Evolutionary conservation across 1,140 invertebrate species (phyloP).

Genomic region (Medauroidea extradentata): DNA sequence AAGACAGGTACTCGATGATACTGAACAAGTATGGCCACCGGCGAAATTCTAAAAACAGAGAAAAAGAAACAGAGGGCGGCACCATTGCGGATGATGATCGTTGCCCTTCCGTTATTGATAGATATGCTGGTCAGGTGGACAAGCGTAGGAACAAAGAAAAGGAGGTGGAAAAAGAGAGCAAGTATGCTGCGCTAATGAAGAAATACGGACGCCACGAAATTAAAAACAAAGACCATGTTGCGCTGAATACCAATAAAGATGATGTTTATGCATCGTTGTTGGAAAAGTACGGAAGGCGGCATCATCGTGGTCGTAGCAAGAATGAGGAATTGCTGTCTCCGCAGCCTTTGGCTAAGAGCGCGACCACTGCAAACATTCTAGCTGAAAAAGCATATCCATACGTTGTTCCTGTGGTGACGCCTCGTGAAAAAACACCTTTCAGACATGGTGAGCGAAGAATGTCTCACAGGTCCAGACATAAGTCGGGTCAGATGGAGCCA

Average conservation of each 20-base stretch:
- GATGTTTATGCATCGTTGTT: too few species aligned
- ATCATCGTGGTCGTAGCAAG: too few species aligned
- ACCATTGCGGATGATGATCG: too few species aligned
- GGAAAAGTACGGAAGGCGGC: too few species aligned
- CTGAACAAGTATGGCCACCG: slow-evolving; percentile 40
- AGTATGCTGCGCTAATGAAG: too few species aligned
- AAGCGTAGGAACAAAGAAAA: slow-evolving; percentile 40
- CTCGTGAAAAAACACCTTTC: slow-evolving; percentile 56
- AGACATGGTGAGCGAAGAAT: slow-evolving; percentile 34
- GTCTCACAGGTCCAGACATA: slow-evolving; percentile 7
- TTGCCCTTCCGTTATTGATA: too few species aligned
- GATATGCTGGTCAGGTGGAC: slow-evolving; percentile 23
- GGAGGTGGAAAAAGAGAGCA: slow-evolving; percentile 28
- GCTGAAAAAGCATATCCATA: slow-evolving; percentile 66
- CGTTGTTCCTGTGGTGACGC: slow-evolving; percentile 38
- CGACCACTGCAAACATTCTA: slow-evolving; percentile 56
- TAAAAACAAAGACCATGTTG: too few species aligned
- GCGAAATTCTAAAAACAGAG: neutral
- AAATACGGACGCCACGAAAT: too few species aligned
- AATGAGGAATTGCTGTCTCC: neutral
- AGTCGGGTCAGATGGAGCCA: slow-evolving; percentile 9
- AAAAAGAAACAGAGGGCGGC: too few species aligned
- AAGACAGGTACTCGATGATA: slow-evolving; percentile 69
- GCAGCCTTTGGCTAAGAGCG: slow-evolving; percentile 50
- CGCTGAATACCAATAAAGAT: too few species aligned